Percentiles rank a stretch among this genome's conserved stretches.
These are phyloP conservation scores for Chlamydotis undulata DNA, from an alignment of 2,113 vertebrate genomes.

Conservation along the genomic window DNA sequence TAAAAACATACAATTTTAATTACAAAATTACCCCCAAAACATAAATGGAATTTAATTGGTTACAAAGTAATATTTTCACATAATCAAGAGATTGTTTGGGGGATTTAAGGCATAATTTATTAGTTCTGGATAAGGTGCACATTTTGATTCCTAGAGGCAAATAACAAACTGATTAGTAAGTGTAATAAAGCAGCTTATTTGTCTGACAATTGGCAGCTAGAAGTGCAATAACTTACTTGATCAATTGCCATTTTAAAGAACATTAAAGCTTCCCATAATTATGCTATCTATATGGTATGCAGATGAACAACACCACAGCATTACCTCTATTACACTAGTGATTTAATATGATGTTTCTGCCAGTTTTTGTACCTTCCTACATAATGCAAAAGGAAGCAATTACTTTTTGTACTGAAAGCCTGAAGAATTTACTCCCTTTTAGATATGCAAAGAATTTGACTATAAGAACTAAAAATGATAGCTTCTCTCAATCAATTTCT, in stretches of 20 bases:
- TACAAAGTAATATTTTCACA: conserved; percentile 65
- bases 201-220: conserved; percentile 59
- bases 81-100: conserved; percentile 36
- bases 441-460: conserved; percentile 17
- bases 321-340: conserved; percentile 1
- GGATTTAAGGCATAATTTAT: conserved; percentile 56
- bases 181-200: conserved; percentile 65
- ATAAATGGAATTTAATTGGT: conserved; percentile 71
- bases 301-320: conserved; percentile 42
- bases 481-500: not conserved
- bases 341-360: conserved; percentile 56
- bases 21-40: conserved; percentile 57
- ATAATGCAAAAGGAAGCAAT: conserved; percentile 69
- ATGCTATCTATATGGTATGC: conserved; percentile 61
- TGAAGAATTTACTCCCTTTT: not conserved
- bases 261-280: conserved; percentile 52
- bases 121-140: conserved; percentile 30
- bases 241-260: conserved; percentile 66
- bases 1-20: conserved; percentile 63
- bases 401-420: conserved; percentile 51
- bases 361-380: conserved; percentile 49
- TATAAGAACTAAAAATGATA: not conserved
- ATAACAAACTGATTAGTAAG: conserved; percentile 71
- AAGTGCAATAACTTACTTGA: conserved; percentile 47
- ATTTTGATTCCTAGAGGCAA: conserved; percentile 66